phyloP scores from a whole-genome alignment of 92 coral and sea anemone genomes.

The Zoanthus sansibaricus region DNA sequence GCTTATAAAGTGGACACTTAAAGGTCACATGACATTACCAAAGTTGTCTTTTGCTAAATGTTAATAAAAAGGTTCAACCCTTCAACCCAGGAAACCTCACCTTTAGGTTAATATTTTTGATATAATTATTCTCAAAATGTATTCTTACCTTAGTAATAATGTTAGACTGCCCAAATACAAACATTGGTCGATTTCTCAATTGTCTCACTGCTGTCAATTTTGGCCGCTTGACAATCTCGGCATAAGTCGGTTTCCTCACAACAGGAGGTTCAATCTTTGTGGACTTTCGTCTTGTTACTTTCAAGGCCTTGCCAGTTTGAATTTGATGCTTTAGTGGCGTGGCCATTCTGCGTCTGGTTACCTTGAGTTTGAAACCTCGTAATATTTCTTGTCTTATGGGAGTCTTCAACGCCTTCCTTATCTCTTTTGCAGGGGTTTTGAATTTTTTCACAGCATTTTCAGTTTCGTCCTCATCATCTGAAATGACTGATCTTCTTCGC shows the following conservation, averaged over 20 bases:
- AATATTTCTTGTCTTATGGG: conserved; percentile 42
- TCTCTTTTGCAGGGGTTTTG: conserved; percentile 52
- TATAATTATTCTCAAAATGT: not conserved
- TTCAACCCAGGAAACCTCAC: too few relatives aligned
- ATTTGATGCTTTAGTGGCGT: conserved; percentile 76
- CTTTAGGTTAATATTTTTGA: too few relatives aligned
- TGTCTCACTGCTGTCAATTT: conserved; percentile 72
- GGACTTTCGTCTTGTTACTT: conserved; percentile 76
- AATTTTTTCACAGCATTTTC: conserved; percentile 64
- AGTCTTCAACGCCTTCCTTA: conserved; percentile 49
- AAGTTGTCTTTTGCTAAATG: too few relatives aligned
- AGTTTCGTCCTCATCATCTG: conserved; percentile 38
- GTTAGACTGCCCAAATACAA: conserved; percentile 35
- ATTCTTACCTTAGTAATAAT: conserved; percentile 20
- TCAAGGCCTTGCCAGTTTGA: conserved; percentile 62
- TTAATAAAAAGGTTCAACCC: too few relatives aligned
- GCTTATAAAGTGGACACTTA: too few relatives aligned
- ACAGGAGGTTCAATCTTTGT: conserved; percentile 10
- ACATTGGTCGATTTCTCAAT: conserved; percentile 27
- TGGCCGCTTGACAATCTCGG: conserved; percentile 91
- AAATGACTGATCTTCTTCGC: conserved; percentile 54
- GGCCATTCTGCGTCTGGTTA: conserved; percentile 64
- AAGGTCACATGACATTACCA: too few relatives aligned
- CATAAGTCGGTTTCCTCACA: conserved; percentile 87
- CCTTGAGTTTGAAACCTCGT: conserved; percentile 65